Conservation (phyloP, 1,140 invertebrate species). For the Microplitis demolitor region DNA sequence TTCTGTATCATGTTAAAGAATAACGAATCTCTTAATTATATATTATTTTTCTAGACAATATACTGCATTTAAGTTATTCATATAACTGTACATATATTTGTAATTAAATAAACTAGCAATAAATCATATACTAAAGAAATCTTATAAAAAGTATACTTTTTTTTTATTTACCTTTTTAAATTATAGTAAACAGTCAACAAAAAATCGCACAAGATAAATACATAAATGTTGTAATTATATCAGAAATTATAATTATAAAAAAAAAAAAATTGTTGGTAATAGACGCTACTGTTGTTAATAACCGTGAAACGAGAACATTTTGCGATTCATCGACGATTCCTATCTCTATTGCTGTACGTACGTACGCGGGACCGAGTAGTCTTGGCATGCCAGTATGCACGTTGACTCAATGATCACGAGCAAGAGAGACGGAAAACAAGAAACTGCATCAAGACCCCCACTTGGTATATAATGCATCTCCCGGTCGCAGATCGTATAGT, state of each 20-base stretch:
- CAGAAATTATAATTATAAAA: neutral
- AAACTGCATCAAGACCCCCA: conserved; percentile 21
- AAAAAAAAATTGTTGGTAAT: neutral
- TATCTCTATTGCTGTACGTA: conserved; percentile 26
- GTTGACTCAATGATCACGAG: conserved; percentile 18
- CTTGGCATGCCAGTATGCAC: conserved; percentile 5
- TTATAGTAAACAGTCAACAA: too few species aligned
- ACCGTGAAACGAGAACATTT: conserved; percentile 33
- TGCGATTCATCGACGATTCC: conserved; percentile 25
- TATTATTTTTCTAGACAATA: too few species aligned
- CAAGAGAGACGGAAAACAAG: conserved; percentile 13
- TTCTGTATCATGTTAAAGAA: neutral
- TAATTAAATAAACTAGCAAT: too few species aligned
- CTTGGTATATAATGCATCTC: conserved; percentile 19
- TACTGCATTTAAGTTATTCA: too few species aligned
- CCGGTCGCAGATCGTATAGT: conserved; percentile 24
- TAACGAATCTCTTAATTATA: too few species aligned
- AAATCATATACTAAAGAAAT: too few species aligned
- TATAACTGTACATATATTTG: too few species aligned
- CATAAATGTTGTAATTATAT: neutral
- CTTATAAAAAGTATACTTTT: too few species aligned
- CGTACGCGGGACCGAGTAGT: neutral
- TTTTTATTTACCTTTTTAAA: too few species aligned
- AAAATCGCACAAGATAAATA: too few species aligned
- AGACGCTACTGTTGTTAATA: conserved; percentile 3